Base-by-base conservation (phyloP, 2,888 invertebrate species). In the Orthosia gothica region DNA sequence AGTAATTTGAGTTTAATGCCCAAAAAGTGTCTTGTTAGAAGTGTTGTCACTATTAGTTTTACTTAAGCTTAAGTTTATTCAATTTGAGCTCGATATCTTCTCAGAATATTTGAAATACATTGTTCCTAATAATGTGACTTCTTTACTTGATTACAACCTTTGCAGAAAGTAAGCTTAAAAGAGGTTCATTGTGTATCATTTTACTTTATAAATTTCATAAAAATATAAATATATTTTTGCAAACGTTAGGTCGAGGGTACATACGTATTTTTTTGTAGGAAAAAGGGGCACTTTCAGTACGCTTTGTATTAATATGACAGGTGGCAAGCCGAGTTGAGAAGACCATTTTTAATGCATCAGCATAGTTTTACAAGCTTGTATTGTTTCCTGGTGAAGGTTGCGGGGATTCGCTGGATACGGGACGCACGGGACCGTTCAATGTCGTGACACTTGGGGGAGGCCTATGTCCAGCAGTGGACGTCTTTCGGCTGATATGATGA, bases 71-170 rank as follows among this genome's bases (percentile, higher is more conserved):
- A 23, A 18, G 23, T 13, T 26, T 45, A 20, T 72, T 40, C 40
- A n/a, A 58, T 72, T 58, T 15, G 15, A 50, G 15, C 26, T 50
- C 40, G 74, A 15, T 15, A 18, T 50, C 12, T 26, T 12, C 15
- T 55, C 15, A 18, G 16, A 70, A 15, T 70, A 20, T 49, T 74
- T 54, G 7, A 23, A 73, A 32, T 47, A 9, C 18, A 18, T 15
- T 32, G 15, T 54, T 32, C 15, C 4, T 50, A 20, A 40, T 26
- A n/a, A 45, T 20, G 15, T 20, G 45, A 71, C 40, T n/a, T 40
- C 13, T 49, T 49, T 49, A 23, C 7, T 50, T 70, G 5, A 55
- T 72, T 59, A 70, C 58, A 52, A 23, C 20, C 5, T 54, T 61
- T 9, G 12, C 5, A 52, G 26, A 68, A 32, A 49, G 20, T 12